Conservation (phyloP, 2,113 vertebrate genomes). For the Alethe castanea region DNA sequence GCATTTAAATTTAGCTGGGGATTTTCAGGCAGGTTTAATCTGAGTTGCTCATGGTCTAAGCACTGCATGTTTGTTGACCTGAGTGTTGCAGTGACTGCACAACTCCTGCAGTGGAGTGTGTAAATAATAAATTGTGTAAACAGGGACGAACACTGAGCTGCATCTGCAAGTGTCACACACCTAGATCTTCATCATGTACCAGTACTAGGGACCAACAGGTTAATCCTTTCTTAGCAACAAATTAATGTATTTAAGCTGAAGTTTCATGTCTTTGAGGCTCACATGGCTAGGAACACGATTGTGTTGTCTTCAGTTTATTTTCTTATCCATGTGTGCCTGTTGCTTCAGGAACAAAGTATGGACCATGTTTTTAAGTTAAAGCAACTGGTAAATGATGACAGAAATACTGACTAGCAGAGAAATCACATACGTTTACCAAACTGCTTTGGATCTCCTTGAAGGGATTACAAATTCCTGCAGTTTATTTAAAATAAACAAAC, state of each 20-base stretch:
- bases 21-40: not conserved
- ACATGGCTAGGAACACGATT: not conserved
- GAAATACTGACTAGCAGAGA: not conserved
- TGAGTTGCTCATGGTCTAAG: fast-evolving
- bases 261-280: not conserved
- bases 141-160: not conserved
- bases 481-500: not conserved
- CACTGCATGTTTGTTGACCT: not conserved
- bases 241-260: not conserved
- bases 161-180: fast-evolving
- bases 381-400: not conserved
- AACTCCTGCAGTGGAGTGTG: not conserved
- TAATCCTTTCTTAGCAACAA: not conserved
- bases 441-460: not conserved
- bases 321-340: not conserved
- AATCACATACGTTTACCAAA: not conserved
- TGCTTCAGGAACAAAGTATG: not conserved
- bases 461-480: not conserved
- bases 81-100: not conserved
- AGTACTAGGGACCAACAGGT: fast-evolving
- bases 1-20: fast-evolving
- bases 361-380: not conserved
- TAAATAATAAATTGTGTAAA: not conserved
- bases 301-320: not conserved
- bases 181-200: not conserved